Evolutionary conservation across 2,797 vertebrate genomes (phyloP), one percentile per base, ranked within the genome.

Genomic region (Melanotaenia boesemani): DNA sequence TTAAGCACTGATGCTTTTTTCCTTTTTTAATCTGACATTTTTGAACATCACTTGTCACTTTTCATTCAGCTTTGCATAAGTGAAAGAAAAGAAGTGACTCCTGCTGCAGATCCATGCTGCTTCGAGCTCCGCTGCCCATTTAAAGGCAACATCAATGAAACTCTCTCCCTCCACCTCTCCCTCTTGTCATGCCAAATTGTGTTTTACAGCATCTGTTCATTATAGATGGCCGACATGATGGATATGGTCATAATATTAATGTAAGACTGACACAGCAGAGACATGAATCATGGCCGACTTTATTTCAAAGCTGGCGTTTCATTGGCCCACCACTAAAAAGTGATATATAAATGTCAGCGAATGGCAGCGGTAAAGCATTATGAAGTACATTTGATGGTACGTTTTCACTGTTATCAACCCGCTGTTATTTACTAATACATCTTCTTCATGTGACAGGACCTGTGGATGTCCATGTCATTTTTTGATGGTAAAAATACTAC

Each of bases 211-310:
- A 91, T 92, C 89, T 91, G 91, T 93, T 94, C 90, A 92, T 96
- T 94, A 95, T 92, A 89, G 93, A 94, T 92, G 94, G 92, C 85
- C 87, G 74, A 89, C 91, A 92, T 95, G 94, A 95, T 94, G 93
- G 94, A 95, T 95, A 92, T 81, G 93, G 92, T 94, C 94, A 94
- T 95, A 94, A 95, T 94, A 95, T 95, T 95, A 95, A 95, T 94
- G 93, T 91, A 94, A 93, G 91, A 94, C 92, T 94, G 94, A 95
- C 93, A 93, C 91, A 79, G 90, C 84, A 87, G 88, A 87, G 91
- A 92, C 92, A 94, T 95, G 94, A 95, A 94, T 96, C 94, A 95
- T 88, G 80, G 89, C 87, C 77, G 89, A 92, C 93, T 95, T 95
- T 94, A 95, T 94, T 95, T 94, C 92, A 90, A 93, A 92, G 91